A percentile compares a stretch with the other conserved stretches of the same genome.
phyloP scores from a whole-genome alignment of 2,888 invertebrate genomes.

The Apodemia mormo region DNA sequence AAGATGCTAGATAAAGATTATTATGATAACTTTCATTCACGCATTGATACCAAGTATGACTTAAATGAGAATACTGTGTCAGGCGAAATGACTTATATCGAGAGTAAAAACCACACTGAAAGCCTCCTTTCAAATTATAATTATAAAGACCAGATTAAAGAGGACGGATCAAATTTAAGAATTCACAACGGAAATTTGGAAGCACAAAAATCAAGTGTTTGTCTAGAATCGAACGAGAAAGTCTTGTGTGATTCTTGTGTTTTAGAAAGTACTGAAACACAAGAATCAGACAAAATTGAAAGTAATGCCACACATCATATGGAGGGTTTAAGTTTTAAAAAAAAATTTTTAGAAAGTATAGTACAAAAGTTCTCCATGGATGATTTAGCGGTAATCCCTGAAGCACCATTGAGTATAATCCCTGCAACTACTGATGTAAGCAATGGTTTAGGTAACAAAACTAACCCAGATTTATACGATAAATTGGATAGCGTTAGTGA shows the following conservation, averaged over 20 bases:
- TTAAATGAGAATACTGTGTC: background rate
- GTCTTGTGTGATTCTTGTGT: background rate
- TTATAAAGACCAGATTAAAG: background rate
- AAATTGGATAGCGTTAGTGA: slow-evolving; percentile 68
- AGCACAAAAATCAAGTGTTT: background rate
- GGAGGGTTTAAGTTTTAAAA: background rate
- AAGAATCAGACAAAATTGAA: background rate
- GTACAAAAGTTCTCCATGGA: background rate
- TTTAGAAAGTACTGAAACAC: background rate
- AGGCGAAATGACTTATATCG: background rate
- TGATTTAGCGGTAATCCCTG: background rate
- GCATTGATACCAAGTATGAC: background rate
- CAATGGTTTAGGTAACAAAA: slow-evolving; percentile 38
- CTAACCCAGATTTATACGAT: slow-evolving; percentile 61
- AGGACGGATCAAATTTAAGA: background rate
- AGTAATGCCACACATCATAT: background rate
- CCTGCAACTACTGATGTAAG: background rate
- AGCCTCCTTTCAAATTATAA: background rate
- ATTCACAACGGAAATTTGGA: background rate
- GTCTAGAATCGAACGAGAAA: background rate
- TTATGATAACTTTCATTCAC: background rate
- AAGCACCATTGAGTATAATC: background rate
- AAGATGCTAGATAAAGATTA: background rate
- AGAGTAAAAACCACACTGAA: background rate
- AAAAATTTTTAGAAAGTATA: background rate